These are phyloP conservation scores for Chionodraco myersi DNA, from an alignment of 2,113 vertebrate species.

Conservation along the genomic window DNA sequence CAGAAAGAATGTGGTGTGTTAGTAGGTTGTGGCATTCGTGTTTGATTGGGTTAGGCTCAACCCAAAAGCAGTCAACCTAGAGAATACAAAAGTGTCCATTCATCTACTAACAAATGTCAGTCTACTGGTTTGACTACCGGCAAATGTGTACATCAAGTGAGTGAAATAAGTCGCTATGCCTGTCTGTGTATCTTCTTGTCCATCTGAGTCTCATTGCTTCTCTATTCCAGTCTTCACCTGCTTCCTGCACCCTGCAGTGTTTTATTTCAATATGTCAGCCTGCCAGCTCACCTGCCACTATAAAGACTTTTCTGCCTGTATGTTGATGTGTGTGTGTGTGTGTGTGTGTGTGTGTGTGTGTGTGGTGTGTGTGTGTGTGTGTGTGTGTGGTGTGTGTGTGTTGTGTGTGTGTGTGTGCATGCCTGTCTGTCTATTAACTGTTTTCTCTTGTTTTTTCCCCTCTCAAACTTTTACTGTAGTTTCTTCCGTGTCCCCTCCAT, in stretches of 20 bases:
- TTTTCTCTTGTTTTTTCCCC: constrained; percentile 8
- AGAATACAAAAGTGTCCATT: background rate
- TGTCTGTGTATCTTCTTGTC: constrained; percentile 35
- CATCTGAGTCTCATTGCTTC: constrained; percentile 24
- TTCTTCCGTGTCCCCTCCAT: background rate
- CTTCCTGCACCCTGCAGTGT: constrained; percentile 37
- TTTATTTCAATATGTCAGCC: constrained; percentile 24
- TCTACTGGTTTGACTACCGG: constrained; percentile 17
- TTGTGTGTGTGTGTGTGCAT: constrained; percentile 1
- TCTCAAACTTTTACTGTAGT: constrained; percentile 17
- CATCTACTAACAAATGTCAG: constrained; percentile 5
- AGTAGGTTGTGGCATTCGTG: no score
- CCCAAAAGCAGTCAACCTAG: no score
- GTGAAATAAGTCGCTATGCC: constrained; percentile 25
- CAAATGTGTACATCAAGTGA: constrained; percentile 9
- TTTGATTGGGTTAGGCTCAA: no score
- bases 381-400: no score
- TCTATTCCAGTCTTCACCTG: constrained; percentile 43
- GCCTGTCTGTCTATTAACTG: constrained; percentile 36
- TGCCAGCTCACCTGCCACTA: constrained; percentile 49
- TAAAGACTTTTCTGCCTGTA: constrained; percentile 36
- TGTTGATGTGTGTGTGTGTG: constrained; percentile 34
- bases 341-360: background rate
- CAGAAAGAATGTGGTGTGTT: no score
- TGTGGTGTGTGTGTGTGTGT: no score